Percentiles rank a stretch among this genome's conserved stretches.
These are phyloP conservation scores for Drosophila tani DNA, from an alignment of 1,140 invertebrate genomes.

Conservation along the genomic window DNA sequence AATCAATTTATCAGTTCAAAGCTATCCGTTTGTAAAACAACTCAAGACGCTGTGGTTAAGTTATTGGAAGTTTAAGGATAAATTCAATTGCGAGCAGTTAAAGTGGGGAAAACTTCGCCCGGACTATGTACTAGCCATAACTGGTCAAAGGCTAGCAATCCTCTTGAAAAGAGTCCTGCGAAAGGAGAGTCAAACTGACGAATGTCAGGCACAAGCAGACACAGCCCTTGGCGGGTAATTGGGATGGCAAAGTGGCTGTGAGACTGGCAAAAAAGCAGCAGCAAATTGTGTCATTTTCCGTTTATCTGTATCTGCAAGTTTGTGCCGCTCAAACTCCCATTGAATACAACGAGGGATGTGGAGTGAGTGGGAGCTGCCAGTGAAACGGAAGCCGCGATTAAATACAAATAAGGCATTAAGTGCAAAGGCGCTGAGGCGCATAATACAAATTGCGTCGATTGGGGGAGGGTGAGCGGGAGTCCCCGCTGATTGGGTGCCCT, in stretches of 20 bases:
- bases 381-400: slow-evolving; percentile 82
- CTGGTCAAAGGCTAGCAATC: slow-evolving; percentile 22
- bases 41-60: background rate
- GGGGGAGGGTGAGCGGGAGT: slow-evolving; percentile 17
- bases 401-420: slow-evolving; percentile 84
- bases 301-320: slow-evolving; percentile 57
- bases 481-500: slow-evolving; percentile 38
- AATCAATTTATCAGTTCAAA: background rate
- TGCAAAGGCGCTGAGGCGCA: slow-evolving; percentile 79
- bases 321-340: slow-evolving; percentile 62
- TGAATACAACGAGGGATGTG: slow-evolving; percentile 47
- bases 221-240: slow-evolving; percentile 45
- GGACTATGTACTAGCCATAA: slow-evolving; percentile 10
- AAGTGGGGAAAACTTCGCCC: slow-evolving; percentile 15
- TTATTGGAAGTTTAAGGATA: background rate
- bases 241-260: slow-evolving; percentile 36
- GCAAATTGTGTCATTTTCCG: slow-evolving; percentile 75
- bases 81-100: slow-evolving; percentile 1
- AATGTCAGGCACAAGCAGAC: slow-evolving; percentile 38
- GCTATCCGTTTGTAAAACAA: background rate
- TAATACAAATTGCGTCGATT: slow-evolving; percentile 83
- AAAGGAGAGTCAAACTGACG: slow-evolving; percentile 45
- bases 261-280: slow-evolving; percentile 44
- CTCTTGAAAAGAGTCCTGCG: background rate
- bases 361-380: slow-evolving; percentile 42